Percentiles rank a stretch among this genome's conserved stretches.
These are phyloP conservation scores for Chiridota heheva DNA, from an alignment of 35 echinoderm and acorn worm genomes.

Conservation along the genomic window DNA sequence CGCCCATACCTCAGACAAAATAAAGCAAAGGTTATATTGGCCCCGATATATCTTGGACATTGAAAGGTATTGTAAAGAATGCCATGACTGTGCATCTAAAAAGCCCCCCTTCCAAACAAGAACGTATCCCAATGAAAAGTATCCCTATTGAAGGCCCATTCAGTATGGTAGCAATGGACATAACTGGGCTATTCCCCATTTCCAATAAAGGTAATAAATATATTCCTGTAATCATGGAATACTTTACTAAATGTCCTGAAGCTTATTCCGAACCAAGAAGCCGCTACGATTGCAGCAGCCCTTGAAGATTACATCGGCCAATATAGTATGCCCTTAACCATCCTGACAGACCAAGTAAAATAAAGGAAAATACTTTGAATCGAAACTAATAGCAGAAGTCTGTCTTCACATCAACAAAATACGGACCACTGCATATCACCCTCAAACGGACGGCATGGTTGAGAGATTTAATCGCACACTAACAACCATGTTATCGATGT, in stretches of 20 bases:
- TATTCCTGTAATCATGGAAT: conserved; percentile 34
- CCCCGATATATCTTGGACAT: no score
- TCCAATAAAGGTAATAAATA: conserved; percentile 30
- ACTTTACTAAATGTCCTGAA: conserved; percentile 59
- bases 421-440: conserved; percentile 43
- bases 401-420: conserved; percentile 42
- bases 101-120: no score
- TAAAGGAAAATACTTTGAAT: conserved; percentile 68
- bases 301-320: conserved; percentile 60
- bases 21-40: no score
- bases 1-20: no score
- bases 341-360: conserved; percentile 61
- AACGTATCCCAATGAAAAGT: no score
- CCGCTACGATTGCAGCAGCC: conserved; percentile 42
- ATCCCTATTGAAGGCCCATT: background rate
- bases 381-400: conserved; percentile 9
- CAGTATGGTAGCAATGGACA: conserved; percentile 36
- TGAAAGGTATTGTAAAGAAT: no score
- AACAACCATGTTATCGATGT: conserved; percentile 20
- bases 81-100: no score
- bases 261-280: conserved; percentile 49
- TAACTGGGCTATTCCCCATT: conserved; percentile 21
- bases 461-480: conserved; percentile 58
- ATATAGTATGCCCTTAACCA: conserved; percentile 49
- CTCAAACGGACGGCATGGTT: conserved; percentile 43